A percentile compares a stretch with the other conserved stretches of the same genome.
phyloP scores from a whole-genome alignment of 1,140 invertebrate species.

The Zaprionus camerounensis region DNA sequence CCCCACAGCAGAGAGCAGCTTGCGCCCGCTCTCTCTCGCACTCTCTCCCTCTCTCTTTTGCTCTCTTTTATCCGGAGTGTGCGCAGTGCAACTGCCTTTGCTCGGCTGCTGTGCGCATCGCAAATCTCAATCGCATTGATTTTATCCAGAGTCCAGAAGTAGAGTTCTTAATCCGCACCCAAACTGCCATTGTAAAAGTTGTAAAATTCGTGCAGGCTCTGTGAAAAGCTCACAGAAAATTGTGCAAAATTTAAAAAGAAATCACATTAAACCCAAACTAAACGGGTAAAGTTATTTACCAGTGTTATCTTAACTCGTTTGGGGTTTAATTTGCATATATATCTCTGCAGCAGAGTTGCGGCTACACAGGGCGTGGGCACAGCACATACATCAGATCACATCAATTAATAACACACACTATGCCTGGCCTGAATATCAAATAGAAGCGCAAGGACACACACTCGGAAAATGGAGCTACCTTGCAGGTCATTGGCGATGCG shows the following conservation, averaged over 20 bases:
- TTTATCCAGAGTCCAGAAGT: conserved; percentile 77
- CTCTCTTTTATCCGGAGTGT: conserved; percentile 53
- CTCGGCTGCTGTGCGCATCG: conserved; percentile 68
- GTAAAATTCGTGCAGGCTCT: conserved; percentile 42
- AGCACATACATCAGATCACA: background rate
- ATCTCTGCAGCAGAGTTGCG: conserved; percentile 27
- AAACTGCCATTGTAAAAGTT: conserved; percentile 66
- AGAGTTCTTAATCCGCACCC: conserved; percentile 78
- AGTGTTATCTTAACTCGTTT: background rate
- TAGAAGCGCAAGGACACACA: conserved; percentile 28
- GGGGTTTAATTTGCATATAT: conserved; percentile 18
- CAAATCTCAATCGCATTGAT: conserved; percentile 68
- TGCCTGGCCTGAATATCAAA: conserved; percentile 48
- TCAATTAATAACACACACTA: conserved; percentile 33
- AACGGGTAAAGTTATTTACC: conserved; percentile 18
- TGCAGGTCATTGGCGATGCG: conserved; percentile 42
- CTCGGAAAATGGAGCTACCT: conserved; percentile 45
- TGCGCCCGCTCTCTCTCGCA: background rate
- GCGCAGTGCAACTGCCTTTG: conserved; percentile 9
- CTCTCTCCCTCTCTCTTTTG: background rate
- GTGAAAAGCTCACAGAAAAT: conserved; percentile 50
- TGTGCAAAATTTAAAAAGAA: conserved; percentile 28
- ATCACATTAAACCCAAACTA: conserved; percentile 24
- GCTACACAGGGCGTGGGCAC: conserved; percentile 48
- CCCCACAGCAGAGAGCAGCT: background rate